phyloP scores from a whole-genome alignment of 2,113 vertebrate species.

The Lipophrys pholis region DNA sequence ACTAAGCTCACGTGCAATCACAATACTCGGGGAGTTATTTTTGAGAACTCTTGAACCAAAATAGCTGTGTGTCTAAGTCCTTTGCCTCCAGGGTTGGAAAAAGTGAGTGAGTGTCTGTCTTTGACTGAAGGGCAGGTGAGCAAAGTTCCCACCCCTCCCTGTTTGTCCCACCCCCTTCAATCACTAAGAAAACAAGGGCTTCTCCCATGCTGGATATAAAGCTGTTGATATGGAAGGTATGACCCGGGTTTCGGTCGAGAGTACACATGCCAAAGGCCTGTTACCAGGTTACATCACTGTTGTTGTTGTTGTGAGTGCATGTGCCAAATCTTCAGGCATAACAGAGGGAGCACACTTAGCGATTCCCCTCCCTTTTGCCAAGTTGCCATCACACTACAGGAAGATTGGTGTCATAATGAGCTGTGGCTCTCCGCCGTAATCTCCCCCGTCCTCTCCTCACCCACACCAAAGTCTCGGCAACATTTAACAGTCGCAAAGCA shows the following conservation, averaged over 20 bases:
- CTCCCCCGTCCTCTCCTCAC: neutral
- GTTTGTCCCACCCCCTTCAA: constrained; percentile 48
- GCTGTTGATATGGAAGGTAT: constrained; percentile 81
- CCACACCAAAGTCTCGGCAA: constrained; percentile 46
- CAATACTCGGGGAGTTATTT: too few relatives aligned
- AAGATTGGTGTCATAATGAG: constrained; percentile 75
- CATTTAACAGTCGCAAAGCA: constrained; percentile 64
- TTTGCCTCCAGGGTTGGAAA: constrained; percentile 79
- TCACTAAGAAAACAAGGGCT: constrained; percentile 78
- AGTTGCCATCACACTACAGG: constrained; percentile 78
- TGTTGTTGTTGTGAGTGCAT: constrained; percentile 84
- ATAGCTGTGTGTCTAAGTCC: constrained; percentile 71
- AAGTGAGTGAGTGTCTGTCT: constrained; percentile 74
- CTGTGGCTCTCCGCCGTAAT: neutral
- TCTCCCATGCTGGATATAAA: constrained; percentile 73
- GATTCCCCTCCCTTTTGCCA: constrained; percentile 78
- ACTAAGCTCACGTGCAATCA: constrained; percentile 54
- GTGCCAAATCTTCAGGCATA: constrained; percentile 82
- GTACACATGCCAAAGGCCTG: constrained; percentile 78
- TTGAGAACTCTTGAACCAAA: too few relatives aligned
- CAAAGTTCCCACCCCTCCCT: constrained; percentile 72
- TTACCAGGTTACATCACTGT: constrained; percentile 86
- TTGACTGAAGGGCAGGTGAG: constrained; percentile 80
- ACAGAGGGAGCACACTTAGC: constrained; percentile 75
- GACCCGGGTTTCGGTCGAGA: constrained; percentile 79